Evolutionary conservation across 1,140 invertebrate genomes (phyloP).

Genomic region (Sipha flava): DNA sequence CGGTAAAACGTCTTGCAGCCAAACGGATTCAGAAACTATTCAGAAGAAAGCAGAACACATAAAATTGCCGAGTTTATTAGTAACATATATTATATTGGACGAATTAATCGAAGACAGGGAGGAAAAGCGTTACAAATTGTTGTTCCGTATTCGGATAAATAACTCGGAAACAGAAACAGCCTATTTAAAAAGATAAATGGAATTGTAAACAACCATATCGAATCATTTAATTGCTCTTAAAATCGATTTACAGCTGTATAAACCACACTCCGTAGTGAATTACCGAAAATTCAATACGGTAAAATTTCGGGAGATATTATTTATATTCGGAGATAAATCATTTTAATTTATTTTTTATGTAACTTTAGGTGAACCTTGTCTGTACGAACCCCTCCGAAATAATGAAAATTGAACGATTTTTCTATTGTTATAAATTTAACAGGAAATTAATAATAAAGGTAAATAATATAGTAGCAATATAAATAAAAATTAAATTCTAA

Average conservation of each 20-base stretch:
- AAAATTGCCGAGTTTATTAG: not conserved
- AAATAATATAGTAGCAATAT: too few species aligned
- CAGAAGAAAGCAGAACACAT: not conserved
- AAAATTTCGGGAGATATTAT: not conserved
- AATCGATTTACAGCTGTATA: not conserved
- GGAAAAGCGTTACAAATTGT: not conserved
- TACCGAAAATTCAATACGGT: not conserved
- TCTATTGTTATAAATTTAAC: too few species aligned
- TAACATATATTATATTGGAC: not conserved
- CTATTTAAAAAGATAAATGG: conserved; percentile 1
- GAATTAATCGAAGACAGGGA: not conserved
- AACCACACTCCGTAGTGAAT: not conserved
- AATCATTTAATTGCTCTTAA: not conserved
- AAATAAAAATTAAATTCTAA: too few species aligned
- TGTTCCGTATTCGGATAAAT: not conserved
- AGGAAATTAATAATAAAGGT: too few species aligned
- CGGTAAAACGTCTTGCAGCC: too few species aligned
- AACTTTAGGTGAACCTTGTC: too few species aligned
- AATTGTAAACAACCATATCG: not conserved
- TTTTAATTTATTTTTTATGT: not conserved
- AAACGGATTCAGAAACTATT: not conserved
- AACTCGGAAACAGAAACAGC: not conserved
- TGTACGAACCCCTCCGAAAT: too few species aligned
- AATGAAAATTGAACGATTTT: too few species aligned
- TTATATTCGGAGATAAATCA: not conserved